Base-by-base conservation (phyloP, 2,888 invertebrate genomes). In the Synanthedon andrenaeformis region DNA sequence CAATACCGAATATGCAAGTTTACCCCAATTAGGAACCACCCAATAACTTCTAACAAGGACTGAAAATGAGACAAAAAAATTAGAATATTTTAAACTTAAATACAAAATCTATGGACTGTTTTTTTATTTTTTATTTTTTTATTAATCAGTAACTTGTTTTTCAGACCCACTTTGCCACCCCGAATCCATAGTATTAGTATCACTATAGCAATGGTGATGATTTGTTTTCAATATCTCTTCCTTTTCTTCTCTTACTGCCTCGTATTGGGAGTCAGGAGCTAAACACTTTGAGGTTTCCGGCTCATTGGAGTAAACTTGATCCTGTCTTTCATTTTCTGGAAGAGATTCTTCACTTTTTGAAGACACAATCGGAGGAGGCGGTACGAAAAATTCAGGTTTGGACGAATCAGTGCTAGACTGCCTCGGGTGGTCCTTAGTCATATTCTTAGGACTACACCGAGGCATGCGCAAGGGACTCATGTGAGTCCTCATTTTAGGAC, bases 161-260 rank as follows among this genome's bases (percentile, higher is more conserved):
- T 91, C 91, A 0, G 90, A 90, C 0, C 91, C 92, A 62, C 91
- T 91, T 58, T 92, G 92, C 91, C 92, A 92, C 0, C 92, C 92
- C 0, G 91, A 90, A 60, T 92, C 92, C 85, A 91, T 89, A 0
- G 91, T 92, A 49, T 89, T 89, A 0, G 89, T 89, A 51, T 89
- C 89, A 59, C 88, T 90, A 53, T 89, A 85, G 50, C 90, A 90
- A 56, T 90, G 89, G 55, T 89, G 88, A 19, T 88, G 88, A 5
- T 80, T 86, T 1, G 78, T 63, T 64, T 85, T 79, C 41, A 85
- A 57, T 35, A 77, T 67, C 23, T 84, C 80, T 1, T 76, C 79
- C 49, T 83, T 82, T 0, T 67, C 75, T n/a, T 82, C 83, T 51
- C 81, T 69, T 0, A 81, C 75, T 1, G 82, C 74, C 58, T 89